Conservation (phyloP, 2,113 vertebrate genomes). For the Ctenodactylus gundi region DNA sequence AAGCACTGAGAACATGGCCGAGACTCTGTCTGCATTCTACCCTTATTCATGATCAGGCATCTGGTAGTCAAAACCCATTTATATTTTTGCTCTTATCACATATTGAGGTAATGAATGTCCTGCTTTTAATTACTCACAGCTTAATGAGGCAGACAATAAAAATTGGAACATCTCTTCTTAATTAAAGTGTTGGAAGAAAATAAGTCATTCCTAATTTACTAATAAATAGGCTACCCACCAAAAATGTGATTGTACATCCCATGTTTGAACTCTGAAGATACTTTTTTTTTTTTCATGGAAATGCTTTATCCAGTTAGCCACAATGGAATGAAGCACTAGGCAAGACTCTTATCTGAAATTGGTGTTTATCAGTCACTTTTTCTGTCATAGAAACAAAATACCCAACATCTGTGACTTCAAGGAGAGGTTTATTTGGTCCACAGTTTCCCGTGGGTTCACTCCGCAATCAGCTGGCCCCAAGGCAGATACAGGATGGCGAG, state of each 20-base stretch:
- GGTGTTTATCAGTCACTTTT: no score
- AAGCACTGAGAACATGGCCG: background rate
- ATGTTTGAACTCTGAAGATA: background rate
- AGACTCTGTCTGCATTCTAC: background rate
- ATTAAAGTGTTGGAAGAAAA: constrained; percentile 43
- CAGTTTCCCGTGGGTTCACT: no score
- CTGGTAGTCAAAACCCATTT: background rate
- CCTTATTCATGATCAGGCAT: background rate
- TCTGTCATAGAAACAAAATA: no score
- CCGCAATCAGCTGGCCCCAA: no score
- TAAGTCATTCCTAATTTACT: constrained; percentile 19
- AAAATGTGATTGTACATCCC: background rate
- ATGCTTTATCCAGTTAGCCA: background rate
- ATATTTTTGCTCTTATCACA: background rate
- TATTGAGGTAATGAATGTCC: background rate
- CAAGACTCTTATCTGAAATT: no score
- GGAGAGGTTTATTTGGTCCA: no score
- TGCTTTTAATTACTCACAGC: constrained; percentile 39
- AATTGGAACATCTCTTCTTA: constrained; percentile 15
- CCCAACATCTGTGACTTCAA: no score
- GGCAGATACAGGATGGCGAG: no score
- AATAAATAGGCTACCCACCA: background rate
- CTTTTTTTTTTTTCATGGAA: background rate
- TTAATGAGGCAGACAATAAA: constrained; percentile 32
- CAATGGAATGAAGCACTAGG: background rate